Percentiles rank a stretch among this genome's conserved stretches.
phyloP scores from a whole-genome alignment of 2,797 vertebrate genomes.

The Eulemur coronatus region DNA sequence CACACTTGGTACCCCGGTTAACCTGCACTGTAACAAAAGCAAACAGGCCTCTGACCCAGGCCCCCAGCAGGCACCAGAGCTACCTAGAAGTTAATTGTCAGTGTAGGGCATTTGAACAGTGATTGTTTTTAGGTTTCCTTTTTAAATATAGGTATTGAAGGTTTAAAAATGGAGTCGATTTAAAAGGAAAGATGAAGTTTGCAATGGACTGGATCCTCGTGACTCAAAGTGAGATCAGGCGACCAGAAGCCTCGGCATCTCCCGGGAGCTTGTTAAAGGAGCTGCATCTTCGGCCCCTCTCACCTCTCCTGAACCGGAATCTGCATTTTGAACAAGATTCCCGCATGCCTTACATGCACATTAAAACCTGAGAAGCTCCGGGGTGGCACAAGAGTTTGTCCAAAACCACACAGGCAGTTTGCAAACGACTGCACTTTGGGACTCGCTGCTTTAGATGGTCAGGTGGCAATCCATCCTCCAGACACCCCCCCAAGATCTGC shows the following conservation, averaged over 20 bases:
- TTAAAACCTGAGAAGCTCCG: neutral
- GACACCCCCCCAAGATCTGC: fast-evolving
- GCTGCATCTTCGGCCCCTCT: neutral
- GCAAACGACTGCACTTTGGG: neutral
- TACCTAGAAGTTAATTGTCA: constrained; percentile 24
- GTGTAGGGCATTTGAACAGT: neutral
- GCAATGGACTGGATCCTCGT: neutral
- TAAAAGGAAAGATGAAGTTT: constrained; percentile 6
- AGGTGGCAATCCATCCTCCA: neutral
- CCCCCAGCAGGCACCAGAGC: neutral
- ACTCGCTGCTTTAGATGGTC: neutral
- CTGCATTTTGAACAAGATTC: neutral
- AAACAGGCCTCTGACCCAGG: neutral
- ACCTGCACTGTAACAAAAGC: neutral
- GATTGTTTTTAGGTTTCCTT: neutral
- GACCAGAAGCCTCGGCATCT: neutral
- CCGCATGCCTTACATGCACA: neutral
- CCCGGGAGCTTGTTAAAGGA: neutral
- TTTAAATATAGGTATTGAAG: constrained; percentile 30
- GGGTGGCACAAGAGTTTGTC: neutral
- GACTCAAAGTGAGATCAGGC: neutral
- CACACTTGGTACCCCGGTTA: neutral
- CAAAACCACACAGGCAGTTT: neutral
- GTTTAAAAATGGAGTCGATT: neutral
- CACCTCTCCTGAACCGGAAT: neutral